These are phyloP conservation scores for Acronicta aceris DNA, from an alignment of 2,888 invertebrate species.

Conservation along the genomic window DNA sequence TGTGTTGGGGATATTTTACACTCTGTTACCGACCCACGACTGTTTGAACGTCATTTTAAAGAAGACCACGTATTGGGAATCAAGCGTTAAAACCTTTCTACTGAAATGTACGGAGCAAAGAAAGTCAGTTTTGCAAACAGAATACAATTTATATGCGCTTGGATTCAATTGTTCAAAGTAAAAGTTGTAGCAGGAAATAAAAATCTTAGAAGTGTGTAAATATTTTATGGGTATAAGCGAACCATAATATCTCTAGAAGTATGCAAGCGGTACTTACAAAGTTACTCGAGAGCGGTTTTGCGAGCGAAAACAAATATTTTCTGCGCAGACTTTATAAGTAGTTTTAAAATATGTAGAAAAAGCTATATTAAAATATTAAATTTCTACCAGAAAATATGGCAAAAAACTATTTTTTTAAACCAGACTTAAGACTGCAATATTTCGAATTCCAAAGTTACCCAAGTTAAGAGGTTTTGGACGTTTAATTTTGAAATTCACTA, in stretches of 20 bases:
- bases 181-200: slow-evolving; percentile 33
- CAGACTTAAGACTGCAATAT: too few species aligned
- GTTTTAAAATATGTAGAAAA: slow-evolving; percentile 27
- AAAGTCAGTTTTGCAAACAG: slow-evolving; percentile 23
- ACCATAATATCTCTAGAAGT: slow-evolving; percentile 36
- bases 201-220: slow-evolving; percentile 42
- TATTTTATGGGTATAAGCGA: slow-evolving; percentile 43
- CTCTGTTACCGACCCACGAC: slow-evolving; percentile 51
- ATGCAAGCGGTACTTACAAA: slow-evolving; percentile 24
- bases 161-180: slow-evolving; percentile 40
- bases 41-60: slow-evolving; percentile 39
- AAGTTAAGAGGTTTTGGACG: too few species aligned
- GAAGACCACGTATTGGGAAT: slow-evolving; percentile 36
- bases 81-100: slow-evolving; percentile 11
- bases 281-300: slow-evolving; percentile 35
- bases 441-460: too few species aligned
- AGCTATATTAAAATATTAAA: slow-evolving; percentile 29
- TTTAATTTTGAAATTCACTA: too few species aligned
- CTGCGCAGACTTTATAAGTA: slow-evolving; percentile 29
- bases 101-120: slow-evolving; percentile 12
- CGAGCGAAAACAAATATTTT: slow-evolving; percentile 40
- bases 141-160: slow-evolving; percentile 25
- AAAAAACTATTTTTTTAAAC: too few species aligned
- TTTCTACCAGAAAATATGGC: too few species aligned
- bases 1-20: slow-evolving; percentile 55